Conservation (phyloP, 2,888 invertebrate genomes). For the Nemotelus pantherinus region DNA sequence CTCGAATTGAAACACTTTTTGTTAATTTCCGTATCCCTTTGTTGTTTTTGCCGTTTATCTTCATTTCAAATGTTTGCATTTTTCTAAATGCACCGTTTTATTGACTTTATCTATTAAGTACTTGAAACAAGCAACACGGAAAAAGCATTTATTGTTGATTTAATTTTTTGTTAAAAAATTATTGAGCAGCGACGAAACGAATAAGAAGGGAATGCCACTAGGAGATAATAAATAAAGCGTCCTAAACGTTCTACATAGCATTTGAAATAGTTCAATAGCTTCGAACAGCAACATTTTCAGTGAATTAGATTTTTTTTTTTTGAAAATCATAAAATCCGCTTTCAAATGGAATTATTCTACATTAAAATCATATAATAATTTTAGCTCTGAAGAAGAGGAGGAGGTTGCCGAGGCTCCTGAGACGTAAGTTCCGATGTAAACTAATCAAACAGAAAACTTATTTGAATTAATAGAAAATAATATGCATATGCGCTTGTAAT, state of each 20-base stretch:
- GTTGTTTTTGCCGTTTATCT: background rate
- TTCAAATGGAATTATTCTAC: background rate
- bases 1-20: constrained; percentile 12
- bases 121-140: no score
- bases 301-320: background rate
- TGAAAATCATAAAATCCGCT: background rate
- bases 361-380: constrained; percentile 30
- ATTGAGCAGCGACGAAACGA: constrained; percentile 19
- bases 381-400: constrained; percentile 64
- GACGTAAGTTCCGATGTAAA: constrained; percentile 61
- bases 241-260: no score
- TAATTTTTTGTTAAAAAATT: constrained; percentile 6
- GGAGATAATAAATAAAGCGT: background rate
- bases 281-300: no score
- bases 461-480: constrained; percentile 20
- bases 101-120: background rate
- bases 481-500: constrained; percentile 27
- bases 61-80: no score
- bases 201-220: constrained; percentile 46
- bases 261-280: no score
- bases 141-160: background rate
- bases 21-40: background rate
- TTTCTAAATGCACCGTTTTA: no score
- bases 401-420: constrained; percentile 64
- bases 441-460: constrained; percentile 2